phyloP scores from a whole-genome alignment of 1,140 invertebrate genomes.

The Halictus rubicundus region DNA sequence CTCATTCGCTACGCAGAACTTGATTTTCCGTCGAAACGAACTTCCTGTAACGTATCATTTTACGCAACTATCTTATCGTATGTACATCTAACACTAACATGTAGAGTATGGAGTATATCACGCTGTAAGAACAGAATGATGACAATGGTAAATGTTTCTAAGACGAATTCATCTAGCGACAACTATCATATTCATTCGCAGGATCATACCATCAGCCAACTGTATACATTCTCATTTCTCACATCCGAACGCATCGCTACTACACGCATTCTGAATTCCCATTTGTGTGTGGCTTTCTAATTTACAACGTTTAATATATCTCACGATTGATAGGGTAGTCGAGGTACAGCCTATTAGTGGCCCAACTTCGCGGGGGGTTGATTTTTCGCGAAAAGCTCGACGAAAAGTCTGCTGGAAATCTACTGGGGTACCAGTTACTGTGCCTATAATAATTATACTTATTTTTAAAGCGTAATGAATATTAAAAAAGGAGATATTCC shows the following conservation, averaged over 20 bases:
- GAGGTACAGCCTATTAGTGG: too few relatives aligned
- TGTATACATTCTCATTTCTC: constrained; percentile 42
- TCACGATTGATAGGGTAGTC: not conserved
- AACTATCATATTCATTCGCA: constrained; percentile 25
- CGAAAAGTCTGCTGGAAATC: too few relatives aligned
- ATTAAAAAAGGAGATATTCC: too few relatives aligned
- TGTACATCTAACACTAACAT: constrained; percentile 44
- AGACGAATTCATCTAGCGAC: constrained; percentile 38
- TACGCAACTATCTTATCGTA: constrained; percentile 36
- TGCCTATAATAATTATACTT: too few relatives aligned
- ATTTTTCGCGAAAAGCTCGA: too few relatives aligned
- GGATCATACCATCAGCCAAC: constrained; percentile 25
- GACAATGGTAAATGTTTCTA: constrained; percentile 49
- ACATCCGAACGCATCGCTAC: constrained; percentile 7
- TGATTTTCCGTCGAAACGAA: constrained; percentile 3
- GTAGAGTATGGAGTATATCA: constrained; percentile 46
- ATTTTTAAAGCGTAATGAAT: too few relatives aligned
- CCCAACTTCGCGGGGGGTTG: too few relatives aligned
- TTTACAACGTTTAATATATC: constrained; percentile 11
- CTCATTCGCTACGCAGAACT: not conserved
- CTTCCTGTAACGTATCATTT: constrained; percentile 38
- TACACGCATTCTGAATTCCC: constrained; percentile 25
- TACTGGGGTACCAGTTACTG: too few relatives aligned
- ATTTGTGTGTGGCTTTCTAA: constrained; percentile 39
- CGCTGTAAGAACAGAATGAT: constrained; percentile 31